A percentile compares a stretch with the other conserved stretches of the same genome.
phyloP scores from a whole-genome alignment of 2,113 vertebrate genomes.

The Perccottus glenii region DNA sequence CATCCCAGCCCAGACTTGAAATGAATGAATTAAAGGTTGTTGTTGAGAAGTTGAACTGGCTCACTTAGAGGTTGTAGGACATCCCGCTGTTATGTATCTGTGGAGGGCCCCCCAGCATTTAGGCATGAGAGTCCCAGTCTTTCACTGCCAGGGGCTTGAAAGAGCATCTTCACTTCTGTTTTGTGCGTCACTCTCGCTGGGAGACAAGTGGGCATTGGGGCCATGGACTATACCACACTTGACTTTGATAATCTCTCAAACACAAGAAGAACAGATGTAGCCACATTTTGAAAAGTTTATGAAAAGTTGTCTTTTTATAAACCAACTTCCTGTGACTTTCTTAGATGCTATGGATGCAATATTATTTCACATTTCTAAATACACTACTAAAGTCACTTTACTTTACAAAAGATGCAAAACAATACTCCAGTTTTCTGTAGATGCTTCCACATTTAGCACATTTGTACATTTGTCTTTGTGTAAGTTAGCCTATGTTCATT shows the following conservation, averaged over 20 bases:
- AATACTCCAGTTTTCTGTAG: too few species aligned
- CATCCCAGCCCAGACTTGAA: not conserved
- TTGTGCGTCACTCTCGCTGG: slow-evolving; percentile 40
- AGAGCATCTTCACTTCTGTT: slow-evolving; percentile 63
- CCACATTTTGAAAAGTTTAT: not conserved
- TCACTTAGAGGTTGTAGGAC: slow-evolving; percentile 37
- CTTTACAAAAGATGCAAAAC: too few species aligned
- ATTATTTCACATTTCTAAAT: too few species aligned
- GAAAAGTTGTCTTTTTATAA: not conserved
- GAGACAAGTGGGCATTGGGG: slow-evolving; percentile 47
- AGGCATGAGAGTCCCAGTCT: slow-evolving; percentile 50
- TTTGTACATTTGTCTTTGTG: slow-evolving; percentile 12
- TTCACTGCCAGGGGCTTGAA: slow-evolving; percentile 54
- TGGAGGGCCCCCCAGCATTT: slow-evolving; percentile 54
- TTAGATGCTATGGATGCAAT: too few species aligned
- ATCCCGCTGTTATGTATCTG: slow-evolving; percentile 53
- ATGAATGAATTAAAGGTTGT: slow-evolving; percentile 45
- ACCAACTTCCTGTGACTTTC: too few species aligned
- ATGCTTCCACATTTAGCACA: too few species aligned
- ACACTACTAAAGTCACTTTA: too few species aligned
- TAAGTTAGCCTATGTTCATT: slow-evolving; percentile 51
- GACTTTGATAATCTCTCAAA: slow-evolving; percentile 68
- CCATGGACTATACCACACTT: slow-evolving; percentile 59
- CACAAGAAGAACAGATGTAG: slow-evolving; percentile 26
- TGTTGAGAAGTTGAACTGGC: slow-evolving; percentile 48